Evolutionary conservation across 2,113 vertebrate species (phyloP).

Genomic region (Sciurus niger): DNA sequence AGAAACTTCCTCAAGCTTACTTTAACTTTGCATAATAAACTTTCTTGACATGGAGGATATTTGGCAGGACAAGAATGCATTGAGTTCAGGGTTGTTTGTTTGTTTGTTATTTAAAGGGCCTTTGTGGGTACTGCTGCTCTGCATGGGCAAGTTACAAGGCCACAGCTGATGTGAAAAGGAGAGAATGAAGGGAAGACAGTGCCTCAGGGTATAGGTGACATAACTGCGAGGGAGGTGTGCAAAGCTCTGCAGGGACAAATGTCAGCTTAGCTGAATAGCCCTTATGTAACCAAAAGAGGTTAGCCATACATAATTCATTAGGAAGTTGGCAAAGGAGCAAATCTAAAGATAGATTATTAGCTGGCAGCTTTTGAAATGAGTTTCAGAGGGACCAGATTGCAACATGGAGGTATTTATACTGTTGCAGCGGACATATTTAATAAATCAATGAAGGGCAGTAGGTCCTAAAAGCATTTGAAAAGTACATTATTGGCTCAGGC

Average conservation of each 20-base stretch:
- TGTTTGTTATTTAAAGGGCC: background rate
- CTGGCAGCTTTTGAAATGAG: slow-evolving; percentile 78
- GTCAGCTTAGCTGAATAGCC: slow-evolving; percentile 78
- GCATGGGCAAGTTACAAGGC: background rate
- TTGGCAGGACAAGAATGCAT: slow-evolving; percentile 31
- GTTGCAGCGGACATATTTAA: slow-evolving; percentile 63
- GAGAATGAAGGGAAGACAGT: slow-evolving; percentile 56
- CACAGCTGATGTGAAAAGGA: slow-evolving; percentile 32
- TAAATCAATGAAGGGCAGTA: slow-evolving; percentile 76
- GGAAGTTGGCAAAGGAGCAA: slow-evolving; percentile 79
- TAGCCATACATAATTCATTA: slow-evolving; percentile 85
- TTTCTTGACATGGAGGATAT: slow-evolving; percentile 35
- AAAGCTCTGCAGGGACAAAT: slow-evolving; percentile 56
- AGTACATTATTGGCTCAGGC: slow-evolving; percentile 41
- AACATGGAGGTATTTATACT: slow-evolving; percentile 75
- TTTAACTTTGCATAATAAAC: slow-evolving; percentile 61
- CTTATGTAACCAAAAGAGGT: slow-evolving; percentile 83
- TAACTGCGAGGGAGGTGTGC: background rate
- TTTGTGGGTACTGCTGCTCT: slow-evolving; percentile 9
- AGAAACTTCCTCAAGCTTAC: slow-evolving; percentile 44
- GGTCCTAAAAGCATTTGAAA: slow-evolving; percentile 76
- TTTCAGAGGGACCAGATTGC: slow-evolving; percentile 74
- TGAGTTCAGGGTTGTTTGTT: background rate
- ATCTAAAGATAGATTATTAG: slow-evolving; percentile 85
- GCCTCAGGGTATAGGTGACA: slow-evolving; percentile 66